These are phyloP conservation scores for Saccopteryx bilineata DNA, from an alignment of 2,113 vertebrate genomes.

Conservation along the genomic window DNA sequence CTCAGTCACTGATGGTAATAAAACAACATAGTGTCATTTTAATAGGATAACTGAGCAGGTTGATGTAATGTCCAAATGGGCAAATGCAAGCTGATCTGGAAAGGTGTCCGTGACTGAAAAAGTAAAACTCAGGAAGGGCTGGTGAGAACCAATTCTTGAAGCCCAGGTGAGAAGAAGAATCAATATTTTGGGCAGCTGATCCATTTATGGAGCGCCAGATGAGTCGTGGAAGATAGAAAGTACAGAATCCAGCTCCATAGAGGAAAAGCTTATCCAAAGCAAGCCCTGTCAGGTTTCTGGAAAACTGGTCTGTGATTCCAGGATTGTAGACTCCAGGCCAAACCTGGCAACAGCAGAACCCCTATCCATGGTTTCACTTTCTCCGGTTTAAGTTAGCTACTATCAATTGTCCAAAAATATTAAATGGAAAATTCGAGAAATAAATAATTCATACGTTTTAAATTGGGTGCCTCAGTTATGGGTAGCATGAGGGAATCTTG, in stretches of 20 bases:
- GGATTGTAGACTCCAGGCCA: neutral
- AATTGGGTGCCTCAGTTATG: neutral
- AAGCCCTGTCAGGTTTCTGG: neutral
- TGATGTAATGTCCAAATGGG: neutral
- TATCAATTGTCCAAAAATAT: neutral
- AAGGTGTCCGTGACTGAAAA: neutral
- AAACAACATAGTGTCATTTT: neutral
- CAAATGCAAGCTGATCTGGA: neutral
- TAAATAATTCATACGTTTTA: neutral
- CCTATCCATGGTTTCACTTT: neutral
- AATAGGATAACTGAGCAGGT: neutral
- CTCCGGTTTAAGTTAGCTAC: neutral
- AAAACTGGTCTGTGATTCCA: neutral
- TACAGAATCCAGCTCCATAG: neutral
- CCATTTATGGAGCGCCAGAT: neutral
- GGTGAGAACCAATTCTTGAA: neutral
- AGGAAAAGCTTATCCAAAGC: neutral
- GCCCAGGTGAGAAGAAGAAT: neutral
- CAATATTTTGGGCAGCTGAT: neutral
- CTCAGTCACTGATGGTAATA: neutral
- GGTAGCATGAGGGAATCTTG: neutral
- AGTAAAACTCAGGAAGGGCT: neutral
- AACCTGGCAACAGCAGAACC: neutral
- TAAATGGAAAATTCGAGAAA: neutral
- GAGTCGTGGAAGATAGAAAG: neutral